Conservation (phyloP, 92 coral and sea anemone genomes). For the Paramuricea clavata region DNA sequence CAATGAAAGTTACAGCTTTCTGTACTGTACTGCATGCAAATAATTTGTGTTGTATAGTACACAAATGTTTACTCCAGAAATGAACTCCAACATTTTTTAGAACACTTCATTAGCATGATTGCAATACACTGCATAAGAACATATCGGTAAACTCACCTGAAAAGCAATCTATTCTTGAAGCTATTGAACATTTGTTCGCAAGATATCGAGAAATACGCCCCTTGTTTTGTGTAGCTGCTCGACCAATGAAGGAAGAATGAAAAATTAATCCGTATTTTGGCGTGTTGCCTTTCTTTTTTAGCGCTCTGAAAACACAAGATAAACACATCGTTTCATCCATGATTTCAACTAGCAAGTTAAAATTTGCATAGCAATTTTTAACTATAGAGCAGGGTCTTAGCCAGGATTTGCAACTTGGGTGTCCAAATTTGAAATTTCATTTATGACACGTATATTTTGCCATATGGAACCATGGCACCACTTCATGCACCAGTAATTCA, state of each 20-base stretch:
- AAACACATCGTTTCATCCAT: background rate
- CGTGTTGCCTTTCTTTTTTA: conserved; percentile 97
- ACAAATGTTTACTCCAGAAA: too few species aligned
- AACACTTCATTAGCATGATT: too few species aligned
- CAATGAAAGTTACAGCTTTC: too few species aligned
- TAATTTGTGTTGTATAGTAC: too few species aligned
- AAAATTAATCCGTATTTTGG: conserved; percentile 98
- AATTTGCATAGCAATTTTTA: background rate
- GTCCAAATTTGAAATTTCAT: too few species aligned
- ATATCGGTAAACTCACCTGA: conserved; percentile 72
- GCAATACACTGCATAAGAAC: too few species aligned
- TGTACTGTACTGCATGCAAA: too few species aligned
- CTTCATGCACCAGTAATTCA: too few species aligned
- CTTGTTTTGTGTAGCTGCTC: conserved; percentile 93
- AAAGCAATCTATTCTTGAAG: conserved; percentile 98
- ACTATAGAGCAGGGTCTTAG: too few species aligned
- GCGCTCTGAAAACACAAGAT: conserved; percentile 71
- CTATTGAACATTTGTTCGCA: conserved; percentile 98
- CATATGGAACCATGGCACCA: too few species aligned
- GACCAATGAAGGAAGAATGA: conserved; percentile 98
- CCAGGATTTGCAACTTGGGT: too few species aligned
- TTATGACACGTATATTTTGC: background rate
- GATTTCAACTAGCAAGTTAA: background rate
- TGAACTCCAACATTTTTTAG: too few species aligned
- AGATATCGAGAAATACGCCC: conserved; percentile 96